Conservation (phyloP, 64 coral and sea anemone species). For the Montipora capricornis region DNA sequence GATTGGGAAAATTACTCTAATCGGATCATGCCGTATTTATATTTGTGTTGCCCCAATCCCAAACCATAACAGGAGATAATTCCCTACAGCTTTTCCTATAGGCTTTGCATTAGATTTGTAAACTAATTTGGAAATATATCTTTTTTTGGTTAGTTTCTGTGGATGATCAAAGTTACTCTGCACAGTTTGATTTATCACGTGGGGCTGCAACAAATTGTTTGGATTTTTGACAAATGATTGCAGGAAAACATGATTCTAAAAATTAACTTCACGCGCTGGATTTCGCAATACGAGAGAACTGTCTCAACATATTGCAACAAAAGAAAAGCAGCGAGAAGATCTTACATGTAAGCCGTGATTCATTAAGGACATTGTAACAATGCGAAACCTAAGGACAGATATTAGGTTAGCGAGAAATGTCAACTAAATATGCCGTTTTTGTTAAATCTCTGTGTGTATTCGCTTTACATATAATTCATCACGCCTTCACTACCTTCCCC, state of each 20-base stretch:
- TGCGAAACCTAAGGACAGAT: too few relatives aligned
- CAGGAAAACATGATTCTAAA: neutral
- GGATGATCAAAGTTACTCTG: neutral
- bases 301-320: neutral
- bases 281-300: neutral
- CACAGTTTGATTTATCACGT: neutral
- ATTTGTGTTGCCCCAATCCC: too few relatives aligned
- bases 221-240: too few relatives aligned
- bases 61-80: neutral
- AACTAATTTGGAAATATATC: neutral
- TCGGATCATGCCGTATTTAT: too few relatives aligned
- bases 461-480: too few relatives aligned
- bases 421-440: too few relatives aligned
- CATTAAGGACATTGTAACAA: too few relatives aligned
- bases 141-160: neutral
- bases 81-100: neutral
- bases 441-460: too few relatives aligned
- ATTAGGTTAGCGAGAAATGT: too few relatives aligned
- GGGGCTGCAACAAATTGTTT: neutral
- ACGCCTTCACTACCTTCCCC: too few relatives aligned
- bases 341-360: too few relatives aligned
- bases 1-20: neutral
- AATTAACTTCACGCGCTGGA: neutral
- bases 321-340: neutral
- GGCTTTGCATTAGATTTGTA: neutral